phyloP scores from a whole-genome alignment of 2,888 invertebrate species.

The Chymomyza procnemis region DNA sequence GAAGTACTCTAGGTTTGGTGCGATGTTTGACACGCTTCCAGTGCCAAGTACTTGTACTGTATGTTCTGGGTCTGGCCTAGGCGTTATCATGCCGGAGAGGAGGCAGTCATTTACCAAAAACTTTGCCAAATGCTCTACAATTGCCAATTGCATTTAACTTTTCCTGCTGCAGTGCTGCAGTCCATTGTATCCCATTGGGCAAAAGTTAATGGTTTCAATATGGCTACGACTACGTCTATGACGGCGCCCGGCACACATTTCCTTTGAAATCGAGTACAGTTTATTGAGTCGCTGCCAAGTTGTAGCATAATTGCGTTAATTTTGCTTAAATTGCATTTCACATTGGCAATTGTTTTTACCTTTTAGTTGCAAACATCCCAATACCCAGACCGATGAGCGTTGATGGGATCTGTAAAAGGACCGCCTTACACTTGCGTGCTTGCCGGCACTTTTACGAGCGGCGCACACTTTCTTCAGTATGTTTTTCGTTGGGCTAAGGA shows the following conservation, averaged over 20 bases:
- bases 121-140: neutral
- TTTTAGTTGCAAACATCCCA: neutral
- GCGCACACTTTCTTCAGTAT: neutral
- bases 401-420: slow-evolving; percentile 38
- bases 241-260: neutral
- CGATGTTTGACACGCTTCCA: slow-evolving; percentile 59
- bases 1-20: slow-evolving; percentile 28
- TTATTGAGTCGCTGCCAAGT: slow-evolving; percentile 23
- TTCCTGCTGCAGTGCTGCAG: slow-evolving; percentile 44
- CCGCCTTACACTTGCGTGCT: slow-evolving; percentile 54
- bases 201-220: slow-evolving; percentile 9
- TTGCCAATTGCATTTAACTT: slow-evolving; percentile 19
- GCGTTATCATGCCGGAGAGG: slow-evolving; percentile 61
- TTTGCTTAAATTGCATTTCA: slow-evolving; percentile 60
- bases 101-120: neutral
- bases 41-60: slow-evolving; percentile 1
- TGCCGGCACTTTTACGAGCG: slow-evolving; percentile 53
- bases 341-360: slow-evolving; percentile 47
- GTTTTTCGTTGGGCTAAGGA: neutral
- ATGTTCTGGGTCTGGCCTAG: slow-evolving; percentile 29
- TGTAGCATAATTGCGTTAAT: slow-evolving; percentile 70
- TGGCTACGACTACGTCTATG: neutral
- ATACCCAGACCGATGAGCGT: no score
- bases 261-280: neutral
- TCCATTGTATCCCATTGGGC: slow-evolving; percentile 13